Conservation (phyloP, 2,888 invertebrate genomes). For the Xanthia togata region DNA sequence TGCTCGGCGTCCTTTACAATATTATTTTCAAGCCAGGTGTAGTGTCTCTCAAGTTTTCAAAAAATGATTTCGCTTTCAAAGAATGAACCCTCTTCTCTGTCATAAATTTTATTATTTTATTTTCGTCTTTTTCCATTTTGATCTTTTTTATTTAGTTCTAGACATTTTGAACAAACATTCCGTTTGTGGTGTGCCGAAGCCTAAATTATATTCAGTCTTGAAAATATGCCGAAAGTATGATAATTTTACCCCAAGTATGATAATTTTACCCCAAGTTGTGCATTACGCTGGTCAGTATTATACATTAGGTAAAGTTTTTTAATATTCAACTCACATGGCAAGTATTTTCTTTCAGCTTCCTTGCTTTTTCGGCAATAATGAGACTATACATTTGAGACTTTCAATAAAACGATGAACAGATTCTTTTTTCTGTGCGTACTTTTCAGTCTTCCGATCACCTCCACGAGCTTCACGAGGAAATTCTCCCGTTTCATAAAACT, state of each 20-base stretch:
- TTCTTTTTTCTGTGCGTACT: slow-evolving; percentile 3
- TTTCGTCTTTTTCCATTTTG: neutral
- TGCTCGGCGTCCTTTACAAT: too few relatives aligned
- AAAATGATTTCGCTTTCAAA: slow-evolving; percentile 6
- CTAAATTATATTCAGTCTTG: slow-evolving; percentile 5
- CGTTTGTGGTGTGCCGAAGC: slow-evolving; percentile 7
- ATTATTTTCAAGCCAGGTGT: slow-evolving; percentile 10
- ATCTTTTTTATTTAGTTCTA: slow-evolving; percentile 5
- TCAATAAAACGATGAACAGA: slow-evolving; percentile 1
- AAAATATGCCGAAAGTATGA: neutral
- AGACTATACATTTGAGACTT: slow-evolving; percentile 8
- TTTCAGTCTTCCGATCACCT: slow-evolving; percentile 11
- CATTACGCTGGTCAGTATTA: slow-evolving; percentile 10
- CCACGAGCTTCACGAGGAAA: slow-evolving; percentile 28
- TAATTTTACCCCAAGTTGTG: too few relatives aligned
- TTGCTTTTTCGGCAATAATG: slow-evolving; percentile 17
- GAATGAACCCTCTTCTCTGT: slow-evolving; percentile 4
- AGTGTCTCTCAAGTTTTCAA: slow-evolving; percentile 12
- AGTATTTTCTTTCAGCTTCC: slow-evolving; percentile 25
- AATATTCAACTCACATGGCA: slow-evolving; percentile 22
- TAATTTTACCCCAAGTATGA: neutral
- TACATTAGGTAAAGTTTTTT: slow-evolving; percentile 11
- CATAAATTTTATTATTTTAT: neutral
- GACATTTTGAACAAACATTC: slow-evolving; percentile 4
- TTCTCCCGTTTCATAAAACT: slow-evolving; percentile 34